Percentiles rank a stretch among this genome's conserved stretches.
Conservation (phyloP, 2,888 invertebrate genomes). For the Dasysyrphus tricinctus region DNA sequence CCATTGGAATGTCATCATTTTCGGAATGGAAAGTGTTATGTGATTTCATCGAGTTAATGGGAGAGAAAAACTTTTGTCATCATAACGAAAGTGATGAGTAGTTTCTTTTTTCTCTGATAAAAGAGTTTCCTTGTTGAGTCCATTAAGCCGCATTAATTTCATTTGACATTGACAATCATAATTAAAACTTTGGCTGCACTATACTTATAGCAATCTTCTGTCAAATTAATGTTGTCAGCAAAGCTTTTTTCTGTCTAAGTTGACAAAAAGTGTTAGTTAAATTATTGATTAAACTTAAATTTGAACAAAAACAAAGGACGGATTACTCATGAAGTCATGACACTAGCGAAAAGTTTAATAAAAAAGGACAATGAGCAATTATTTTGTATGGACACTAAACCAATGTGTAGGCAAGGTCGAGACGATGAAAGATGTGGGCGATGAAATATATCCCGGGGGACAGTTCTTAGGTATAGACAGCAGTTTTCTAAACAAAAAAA, state of each 20-base stretch:
- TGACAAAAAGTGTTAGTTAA: background rate
- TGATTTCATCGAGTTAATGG: conserved; percentile 13
- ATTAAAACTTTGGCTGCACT: background rate
- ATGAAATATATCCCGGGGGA: no score
- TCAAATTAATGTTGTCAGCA: background rate
- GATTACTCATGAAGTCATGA: background rate
- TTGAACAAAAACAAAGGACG: background rate
- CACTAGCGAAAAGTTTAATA: background rate
- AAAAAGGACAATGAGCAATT: background rate
- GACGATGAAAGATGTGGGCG: no score
- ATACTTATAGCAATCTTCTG: background rate
- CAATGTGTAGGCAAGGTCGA: background rate
- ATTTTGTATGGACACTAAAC: no score
- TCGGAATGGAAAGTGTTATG: background rate
- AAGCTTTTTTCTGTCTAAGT: background rate
- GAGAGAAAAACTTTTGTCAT: background rate
- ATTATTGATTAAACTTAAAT: background rate
- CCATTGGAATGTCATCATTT: conserved; percentile 30
- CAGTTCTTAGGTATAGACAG: no score
- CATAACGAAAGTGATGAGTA: background rate
- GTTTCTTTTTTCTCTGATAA: background rate
- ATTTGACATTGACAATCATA: conserved; percentile 12
- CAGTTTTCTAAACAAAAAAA: no score
- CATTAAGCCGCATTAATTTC: background rate
- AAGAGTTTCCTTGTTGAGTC: background rate